phyloP scores from a whole-genome alignment of 2,797 vertebrate species.

The Cetoscarus ocellatus region DNA sequence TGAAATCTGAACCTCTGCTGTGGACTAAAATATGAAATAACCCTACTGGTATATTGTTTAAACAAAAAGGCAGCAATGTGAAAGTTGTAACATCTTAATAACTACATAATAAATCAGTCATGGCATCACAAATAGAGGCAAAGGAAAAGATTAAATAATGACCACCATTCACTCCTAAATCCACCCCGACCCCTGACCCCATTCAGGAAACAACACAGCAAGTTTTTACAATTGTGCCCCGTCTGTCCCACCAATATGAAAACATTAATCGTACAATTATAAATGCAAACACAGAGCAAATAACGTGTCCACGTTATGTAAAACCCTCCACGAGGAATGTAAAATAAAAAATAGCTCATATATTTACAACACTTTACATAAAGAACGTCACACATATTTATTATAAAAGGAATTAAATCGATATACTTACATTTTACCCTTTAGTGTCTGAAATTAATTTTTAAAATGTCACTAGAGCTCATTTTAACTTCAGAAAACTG shows the following conservation, averaged over 20 bases:
- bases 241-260: slow-evolving; percentile 7
- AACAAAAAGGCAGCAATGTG: slow-evolving; percentile 80
- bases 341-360: slow-evolving; percentile 28
- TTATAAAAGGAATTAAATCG: slow-evolving; percentile 39
- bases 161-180: not conserved
- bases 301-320: slow-evolving; percentile 41
- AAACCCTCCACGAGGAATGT: slow-evolving; percentile 54
- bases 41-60: no score
- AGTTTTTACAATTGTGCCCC: not conserved
- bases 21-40: slow-evolving; percentile 1
- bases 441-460: no score
- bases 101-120: slow-evolving; percentile 46
- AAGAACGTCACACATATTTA: slow-evolving; percentile 36
- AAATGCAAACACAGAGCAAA: slow-evolving; percentile 34
- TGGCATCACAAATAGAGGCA: slow-evolving; percentile 60
- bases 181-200: not conserved
- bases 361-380: slow-evolving; percentile 63
- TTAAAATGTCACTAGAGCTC: no score
- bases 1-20: no score
- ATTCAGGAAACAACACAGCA: not conserved
- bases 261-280: slow-evolving; percentile 2
- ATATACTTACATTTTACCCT: not conserved
- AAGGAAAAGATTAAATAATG: slow-evolving; percentile 17
- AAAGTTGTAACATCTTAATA: slow-evolving; percentile 40
- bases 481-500: no score